Conservation (phyloP, 2,113 vertebrate species). For the Ceyx margarethae region DNA sequence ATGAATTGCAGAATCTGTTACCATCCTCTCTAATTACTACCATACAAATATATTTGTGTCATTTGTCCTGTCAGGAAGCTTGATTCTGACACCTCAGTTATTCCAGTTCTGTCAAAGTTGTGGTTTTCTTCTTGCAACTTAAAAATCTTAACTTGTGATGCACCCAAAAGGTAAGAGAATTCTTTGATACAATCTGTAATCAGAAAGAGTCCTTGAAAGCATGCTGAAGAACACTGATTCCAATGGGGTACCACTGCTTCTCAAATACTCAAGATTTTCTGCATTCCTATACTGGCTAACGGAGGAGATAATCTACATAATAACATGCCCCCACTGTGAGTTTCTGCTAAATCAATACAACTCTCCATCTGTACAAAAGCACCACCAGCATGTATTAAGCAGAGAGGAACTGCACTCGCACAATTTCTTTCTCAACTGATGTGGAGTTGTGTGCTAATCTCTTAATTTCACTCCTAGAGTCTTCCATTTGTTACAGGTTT, state of each 20-base stretch:
- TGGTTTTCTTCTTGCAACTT: background rate
- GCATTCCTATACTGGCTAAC: background rate
- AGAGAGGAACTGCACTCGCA: background rate
- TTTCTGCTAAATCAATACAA: slow-evolving; percentile 55
- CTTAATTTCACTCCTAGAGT: slow-evolving; percentile 37
- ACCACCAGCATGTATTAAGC: background rate
- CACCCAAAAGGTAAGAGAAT: background rate
- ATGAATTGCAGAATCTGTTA: slow-evolving; percentile 6
- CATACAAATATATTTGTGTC: background rate
- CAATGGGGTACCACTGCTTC: slow-evolving; percentile 1
- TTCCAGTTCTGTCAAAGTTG: background rate
- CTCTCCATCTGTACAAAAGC: slow-evolving; percentile 27
- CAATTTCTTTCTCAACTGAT: background rate
- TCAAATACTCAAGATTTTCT: background rate
- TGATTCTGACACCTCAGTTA: slow-evolving; percentile 6
- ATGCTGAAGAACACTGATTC: background rate
- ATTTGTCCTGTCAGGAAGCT: background rate
- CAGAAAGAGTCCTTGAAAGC: background rate
- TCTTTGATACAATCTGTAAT: background rate
- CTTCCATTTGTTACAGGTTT: slow-evolving; percentile 14
- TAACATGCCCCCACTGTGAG: slow-evolving; percentile 25
- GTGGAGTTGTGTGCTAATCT: slow-evolving; percentile 6
- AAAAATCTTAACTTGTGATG: background rate
- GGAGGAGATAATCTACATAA: slow-evolving; percentile 67
- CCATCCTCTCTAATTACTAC: background rate